These are phyloP conservation scores for Simalia tracyae DNA, from an alignment of 2,797 vertebrate species.

Conservation along the genomic window DNA sequence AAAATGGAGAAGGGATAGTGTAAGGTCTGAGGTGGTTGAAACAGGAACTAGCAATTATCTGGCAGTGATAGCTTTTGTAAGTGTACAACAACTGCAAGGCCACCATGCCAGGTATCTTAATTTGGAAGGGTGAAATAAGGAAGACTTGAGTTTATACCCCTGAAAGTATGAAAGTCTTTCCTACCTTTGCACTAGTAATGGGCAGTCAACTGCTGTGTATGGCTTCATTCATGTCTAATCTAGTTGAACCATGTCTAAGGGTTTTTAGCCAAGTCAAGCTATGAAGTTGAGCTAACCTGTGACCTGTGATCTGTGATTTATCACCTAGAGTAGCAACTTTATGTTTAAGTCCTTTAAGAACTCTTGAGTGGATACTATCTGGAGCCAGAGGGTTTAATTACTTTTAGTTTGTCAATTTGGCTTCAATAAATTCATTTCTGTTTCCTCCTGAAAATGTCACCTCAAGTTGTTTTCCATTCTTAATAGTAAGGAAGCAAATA, in stretches of 20 bases:
- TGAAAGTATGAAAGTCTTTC: neutral
- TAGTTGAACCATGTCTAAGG: neutral
- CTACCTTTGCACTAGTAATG: neutral
- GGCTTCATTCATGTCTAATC: neutral
- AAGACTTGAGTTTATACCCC: neutral
- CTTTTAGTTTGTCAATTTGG: neutral
- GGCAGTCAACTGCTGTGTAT: neutral
- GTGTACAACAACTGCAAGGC: neutral
- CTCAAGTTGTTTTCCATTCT: neutral
- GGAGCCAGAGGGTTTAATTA: neutral
- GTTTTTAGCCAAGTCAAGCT: neutral
- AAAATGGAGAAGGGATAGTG: neutral
- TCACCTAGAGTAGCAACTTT: neutral
- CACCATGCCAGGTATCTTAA: neutral
- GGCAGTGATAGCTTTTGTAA: neutral
- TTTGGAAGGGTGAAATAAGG: neutral
- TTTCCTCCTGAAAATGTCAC: neutral
- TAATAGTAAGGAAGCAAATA: neutral
- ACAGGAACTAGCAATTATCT: neutral
- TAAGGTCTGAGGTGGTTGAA: neutral
- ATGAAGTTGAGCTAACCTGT: neutral
- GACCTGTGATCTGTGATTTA: neutral
- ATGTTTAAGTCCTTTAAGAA: neutral
- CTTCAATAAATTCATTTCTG: neutral
- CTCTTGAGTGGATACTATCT: neutral